phyloP scores from a whole-genome alignment of 2,113 vertebrate species.

The Prinia subflava region DNA sequence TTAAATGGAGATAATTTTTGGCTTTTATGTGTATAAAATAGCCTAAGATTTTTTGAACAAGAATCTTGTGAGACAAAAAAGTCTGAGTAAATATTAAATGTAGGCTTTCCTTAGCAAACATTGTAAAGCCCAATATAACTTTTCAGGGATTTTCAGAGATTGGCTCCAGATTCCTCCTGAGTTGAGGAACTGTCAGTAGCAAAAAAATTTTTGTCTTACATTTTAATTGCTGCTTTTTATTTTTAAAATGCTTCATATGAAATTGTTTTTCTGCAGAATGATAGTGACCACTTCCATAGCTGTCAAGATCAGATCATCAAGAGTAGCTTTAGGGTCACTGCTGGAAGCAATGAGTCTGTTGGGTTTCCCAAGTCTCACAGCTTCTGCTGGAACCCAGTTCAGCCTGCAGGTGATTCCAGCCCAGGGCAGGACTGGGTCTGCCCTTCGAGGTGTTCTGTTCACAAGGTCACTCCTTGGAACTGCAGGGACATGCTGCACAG shows the following conservation, averaged over 20 bases:
- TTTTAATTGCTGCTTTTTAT: not conserved
- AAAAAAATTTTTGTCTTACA: not conserved
- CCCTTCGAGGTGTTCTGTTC: not conserved
- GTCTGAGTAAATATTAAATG: not conserved
- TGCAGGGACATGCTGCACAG: not conserved
- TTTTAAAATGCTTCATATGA: not conserved
- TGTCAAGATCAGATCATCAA: not conserved
- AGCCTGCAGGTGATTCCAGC: not conserved
- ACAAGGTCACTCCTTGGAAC: not conserved
- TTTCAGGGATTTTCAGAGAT: not conserved
- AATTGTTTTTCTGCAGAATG: not conserved
- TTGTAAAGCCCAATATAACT: not conserved
- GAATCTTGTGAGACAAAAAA: not conserved
- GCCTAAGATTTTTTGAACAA: not conserved
- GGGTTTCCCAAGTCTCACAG: rapidly evolving
- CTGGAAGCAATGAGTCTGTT: not conserved
- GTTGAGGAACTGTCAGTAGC: not conserved
- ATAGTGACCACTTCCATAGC: not conserved
- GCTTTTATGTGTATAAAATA: not conserved
- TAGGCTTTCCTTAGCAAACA: not conserved
- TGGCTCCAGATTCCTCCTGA: not conserved
- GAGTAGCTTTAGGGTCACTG: not conserved
- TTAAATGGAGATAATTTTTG: not conserved
- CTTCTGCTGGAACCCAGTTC: not conserved
- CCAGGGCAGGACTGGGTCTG: not conserved